These are phyloP conservation scores for Ophraella communa DNA, from an alignment of 2,888 invertebrate genomes.

Conservation along the genomic window DNA sequence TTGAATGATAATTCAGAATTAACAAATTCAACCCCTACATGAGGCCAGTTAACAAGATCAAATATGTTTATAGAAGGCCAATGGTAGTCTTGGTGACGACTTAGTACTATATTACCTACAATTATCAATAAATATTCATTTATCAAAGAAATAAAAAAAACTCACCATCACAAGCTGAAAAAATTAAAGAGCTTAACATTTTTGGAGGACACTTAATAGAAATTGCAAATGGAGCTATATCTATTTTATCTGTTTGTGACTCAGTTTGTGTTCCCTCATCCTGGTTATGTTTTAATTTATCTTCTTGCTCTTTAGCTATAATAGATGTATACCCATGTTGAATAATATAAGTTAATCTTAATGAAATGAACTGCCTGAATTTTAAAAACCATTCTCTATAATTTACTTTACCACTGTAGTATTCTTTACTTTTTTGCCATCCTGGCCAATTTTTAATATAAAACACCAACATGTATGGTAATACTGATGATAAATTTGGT, in stretches of 20 bases:
- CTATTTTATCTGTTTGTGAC: slow-evolving; percentile 35
- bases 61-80: slow-evolving; percentile 32
- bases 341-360: slow-evolving; percentile 39
- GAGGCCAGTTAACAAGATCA: slow-evolving; percentile 43
- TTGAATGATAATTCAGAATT: slow-evolving; percentile 39
- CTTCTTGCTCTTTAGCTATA: slow-evolving; percentile 16
- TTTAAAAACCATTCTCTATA: slow-evolving; percentile 44
- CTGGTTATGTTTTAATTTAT: slow-evolving; percentile 7
- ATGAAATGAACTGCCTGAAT: slow-evolving; percentile 41
- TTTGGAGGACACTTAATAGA: slow-evolving; percentile 37
- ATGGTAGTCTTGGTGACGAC: slow-evolving; percentile 34
- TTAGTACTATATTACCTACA: slow-evolving; percentile 41
- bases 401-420: slow-evolving; percentile 41
- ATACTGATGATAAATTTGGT: slow-evolving; percentile 28
- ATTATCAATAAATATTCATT: not conserved
- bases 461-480: slow-evolving; percentile 41
- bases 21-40: slow-evolving; percentile 39
- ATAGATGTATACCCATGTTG: slow-evolving; percentile 36
- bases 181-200: slow-evolving; percentile 38
- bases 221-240: slow-evolving; percentile 40
- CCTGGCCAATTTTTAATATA: slow-evolving; percentile 47
- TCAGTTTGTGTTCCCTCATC: slow-evolving; percentile 38
- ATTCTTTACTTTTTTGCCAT: slow-evolving; percentile 45
- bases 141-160: not conserved
- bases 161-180: slow-evolving; percentile 35